phyloP scores from a whole-genome alignment of 2,888 invertebrate genomes.

The Leucozona laternaria region DNA sequence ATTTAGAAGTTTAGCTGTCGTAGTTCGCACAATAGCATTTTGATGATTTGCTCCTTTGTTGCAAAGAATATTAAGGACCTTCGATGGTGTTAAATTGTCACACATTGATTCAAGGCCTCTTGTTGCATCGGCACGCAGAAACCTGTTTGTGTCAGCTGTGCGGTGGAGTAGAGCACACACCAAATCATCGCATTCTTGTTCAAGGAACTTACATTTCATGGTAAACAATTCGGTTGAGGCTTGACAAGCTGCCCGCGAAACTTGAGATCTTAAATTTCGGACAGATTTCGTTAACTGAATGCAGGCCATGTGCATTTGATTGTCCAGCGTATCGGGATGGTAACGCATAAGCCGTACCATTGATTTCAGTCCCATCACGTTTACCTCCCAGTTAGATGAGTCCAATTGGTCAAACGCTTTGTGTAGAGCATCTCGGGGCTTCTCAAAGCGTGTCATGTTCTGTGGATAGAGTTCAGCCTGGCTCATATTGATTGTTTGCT shows the following conservation, averaged over 20 bases:
- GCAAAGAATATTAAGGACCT: constrained; percentile 88
- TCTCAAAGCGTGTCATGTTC: constrained; percentile 85
- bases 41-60: constrained; percentile 91
- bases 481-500: constrained; percentile 80
- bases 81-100: constrained; percentile 88
- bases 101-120: constrained; percentile 92
- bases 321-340: constrained; percentile 86
- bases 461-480: constrained; percentile 81
- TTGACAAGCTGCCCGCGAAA: constrained; percentile 94
- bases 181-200: constrained; percentile 94
- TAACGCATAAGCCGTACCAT: constrained; percentile 89
- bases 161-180: constrained; percentile 92
- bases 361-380: constrained; percentile 89
- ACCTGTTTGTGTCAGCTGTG: constrained; percentile 96
- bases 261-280: constrained; percentile 96
- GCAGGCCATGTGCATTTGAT: constrained; percentile 88
- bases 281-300: constrained; percentile 91
- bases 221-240: constrained; percentile 92
- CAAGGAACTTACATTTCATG: constrained; percentile 85
- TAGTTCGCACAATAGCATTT: constrained; percentile 93
- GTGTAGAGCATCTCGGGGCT: constrained; percentile 87
- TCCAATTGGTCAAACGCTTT: constrained; percentile 88
- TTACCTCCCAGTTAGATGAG: constrained; percentile 91
- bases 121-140: constrained; percentile 93
- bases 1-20: constrained; percentile 91